A percentile compares a stretch with the other conserved stretches of the same genome.
These are phyloP conservation scores for Leptoclinus maculatus DNA, from an alignment of 2,797 vertebrate species.

Conservation along the genomic window DNA sequence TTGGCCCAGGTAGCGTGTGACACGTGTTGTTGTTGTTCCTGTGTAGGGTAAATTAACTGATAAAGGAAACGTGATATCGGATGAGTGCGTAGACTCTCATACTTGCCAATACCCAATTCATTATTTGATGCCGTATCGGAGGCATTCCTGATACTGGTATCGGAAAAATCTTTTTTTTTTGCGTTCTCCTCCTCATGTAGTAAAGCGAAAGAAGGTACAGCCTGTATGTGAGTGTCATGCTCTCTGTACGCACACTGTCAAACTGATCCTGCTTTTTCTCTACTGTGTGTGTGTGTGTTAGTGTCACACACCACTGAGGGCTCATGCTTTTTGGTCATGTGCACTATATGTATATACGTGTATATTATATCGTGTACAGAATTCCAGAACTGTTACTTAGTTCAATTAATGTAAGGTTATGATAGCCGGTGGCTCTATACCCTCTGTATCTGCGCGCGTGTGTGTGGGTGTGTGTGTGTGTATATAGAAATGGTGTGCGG, in stretches of 20 bases:
- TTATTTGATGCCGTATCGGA: background rate
- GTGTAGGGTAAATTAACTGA: background rate
- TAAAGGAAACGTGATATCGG: background rate
- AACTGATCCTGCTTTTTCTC: background rate
- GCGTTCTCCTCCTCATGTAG: background rate
- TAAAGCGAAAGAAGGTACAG: background rate
- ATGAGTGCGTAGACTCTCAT: background rate
- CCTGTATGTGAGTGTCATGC: background rate
- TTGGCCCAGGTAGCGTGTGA: background rate
- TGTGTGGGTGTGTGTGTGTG: conserved; percentile 19
- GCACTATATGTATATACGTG: background rate
- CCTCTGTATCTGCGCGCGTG: background rate
- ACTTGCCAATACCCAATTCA: background rate
- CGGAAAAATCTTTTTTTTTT: background rate
- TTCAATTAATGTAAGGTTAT: conserved; percentile 62
- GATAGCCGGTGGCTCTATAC: conserved; percentile 22
- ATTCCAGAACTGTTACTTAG: conserved; percentile 28
- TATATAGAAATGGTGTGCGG: background rate
- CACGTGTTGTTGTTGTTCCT: background rate
- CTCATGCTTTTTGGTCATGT: background rate
- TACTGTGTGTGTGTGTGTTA: background rate
- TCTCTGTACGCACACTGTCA: background rate
- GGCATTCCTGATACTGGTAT: background rate
- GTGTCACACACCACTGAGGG: background rate
- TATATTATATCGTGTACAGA: background rate